Conservation (phyloP, 2,113 vertebrate genomes). For the Passer domesticus region DNA sequence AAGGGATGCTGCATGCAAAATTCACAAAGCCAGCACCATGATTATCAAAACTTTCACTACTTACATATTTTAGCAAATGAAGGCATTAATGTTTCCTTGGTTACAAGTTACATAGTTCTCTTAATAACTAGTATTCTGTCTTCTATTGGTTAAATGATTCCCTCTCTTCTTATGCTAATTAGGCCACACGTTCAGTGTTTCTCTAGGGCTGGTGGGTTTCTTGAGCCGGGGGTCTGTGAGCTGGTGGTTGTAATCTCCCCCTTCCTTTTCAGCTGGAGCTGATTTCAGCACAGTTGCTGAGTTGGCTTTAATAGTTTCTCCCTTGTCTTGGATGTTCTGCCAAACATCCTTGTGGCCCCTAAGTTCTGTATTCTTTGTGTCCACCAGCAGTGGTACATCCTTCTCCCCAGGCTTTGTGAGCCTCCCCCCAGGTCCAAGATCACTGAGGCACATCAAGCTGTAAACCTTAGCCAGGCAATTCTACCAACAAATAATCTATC, state of each 20-base stretch:
- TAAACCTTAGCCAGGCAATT: background rate
- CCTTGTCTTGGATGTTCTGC: background rate
- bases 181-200: background rate
- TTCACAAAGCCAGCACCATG: background rate
- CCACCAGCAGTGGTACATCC: background rate
- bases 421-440: background rate
- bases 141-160: background rate
- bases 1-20: background rate
- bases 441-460: fast-evolving
- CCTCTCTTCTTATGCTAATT: background rate
- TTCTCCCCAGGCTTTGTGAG: background rate
- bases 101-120: background rate
- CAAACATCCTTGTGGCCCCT: background rate
- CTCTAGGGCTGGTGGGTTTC: background rate
- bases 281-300: background rate
- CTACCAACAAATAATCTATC: background rate
- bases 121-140: background rate
- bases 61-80: background rate
- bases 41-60: background rate
- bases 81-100: background rate
- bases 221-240: fast-evolving
- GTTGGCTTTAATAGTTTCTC: background rate
- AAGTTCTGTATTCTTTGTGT: background rate
- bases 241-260: background rate
- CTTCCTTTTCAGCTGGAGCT: background rate